Base-by-base conservation (phyloP, 2,113 vertebrate species). In the Bambusicola thoracicus region DNA sequence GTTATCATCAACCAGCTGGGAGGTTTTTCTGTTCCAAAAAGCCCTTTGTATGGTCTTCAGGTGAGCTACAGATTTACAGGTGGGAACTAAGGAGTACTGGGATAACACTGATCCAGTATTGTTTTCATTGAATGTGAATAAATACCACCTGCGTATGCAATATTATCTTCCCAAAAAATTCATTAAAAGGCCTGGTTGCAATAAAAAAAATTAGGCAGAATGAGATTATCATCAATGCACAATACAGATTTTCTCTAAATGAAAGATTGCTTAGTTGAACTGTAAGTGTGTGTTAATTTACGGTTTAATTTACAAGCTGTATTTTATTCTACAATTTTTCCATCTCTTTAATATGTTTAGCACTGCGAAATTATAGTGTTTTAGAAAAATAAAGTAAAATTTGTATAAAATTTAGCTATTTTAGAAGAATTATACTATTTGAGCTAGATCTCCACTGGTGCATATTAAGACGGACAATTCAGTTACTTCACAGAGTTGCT, bases 191-290 rank as follows among this genome's bases (percentile, higher is more conserved):
- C 46, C 32, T 81, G 73, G 27, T 30, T 65, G 11, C 56, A 83
- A 72, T 63, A 80, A 32, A 81, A 20, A 38, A 75, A 7, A 61
- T 49, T 76, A 87, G 36, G 32, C 67, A 84, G 55, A 93, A 67
- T 89, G 48, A 91, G 30, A 81, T 22, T 29, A 89, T 41, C 34
- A 65, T 74, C 13, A 93, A 77, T 67, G 79, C 14, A 29, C 21
- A 18, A 80, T 93, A 93, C 70, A 82, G 34, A 40, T 72, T 85
- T 89, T 68, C 66, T 94, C 43, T 79, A 65, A 90, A 56, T 83
- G n/a, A 76, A 30, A 61, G 20, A n/a, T 88, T 16, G 19, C 75
- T 92, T 84, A 68, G 69, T 87, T 87, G 32, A 89, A 75, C 19
- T 70, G 68, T 70, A 72, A 21, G 36, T 51, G 24, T 62, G 58